Evolutionary conservation across 1,140 invertebrate species (phyloP), one percentile per base, ranked within the genome.

Genomic region (Lethocerus indicus): DNA sequence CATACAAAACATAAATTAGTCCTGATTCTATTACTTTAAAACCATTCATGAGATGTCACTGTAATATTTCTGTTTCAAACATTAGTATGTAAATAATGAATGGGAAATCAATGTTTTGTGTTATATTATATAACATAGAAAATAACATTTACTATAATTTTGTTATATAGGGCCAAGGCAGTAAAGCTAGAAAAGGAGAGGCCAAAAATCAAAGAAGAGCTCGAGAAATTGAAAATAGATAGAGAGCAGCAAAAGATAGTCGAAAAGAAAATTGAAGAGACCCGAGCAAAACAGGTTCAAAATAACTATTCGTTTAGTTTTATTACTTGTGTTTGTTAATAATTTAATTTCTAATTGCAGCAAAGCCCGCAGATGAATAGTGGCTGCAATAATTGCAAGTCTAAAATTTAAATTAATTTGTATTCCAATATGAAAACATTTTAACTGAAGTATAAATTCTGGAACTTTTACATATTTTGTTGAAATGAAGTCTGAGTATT

Each of bases 261-360:
- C 24, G 46, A 48, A 26, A 48, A 48, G 27, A 20, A 48, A 23
- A n/a, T 48, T 14, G 23, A 48, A 39, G 32, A 48, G 27, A 24
- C 46, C 27, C 37, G 18, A 18, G 46, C 46, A 16, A 48, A 48
- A 29, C 23, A 28, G 3, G 46, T 48, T 25, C 21, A 16, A 35
- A 2, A 18, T 25, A 27, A 25, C 2, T 12, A 9, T 45, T 27
- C 2, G 20, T 37, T 37, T 37, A 16, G n/a, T 32, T 32, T 32
- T 9, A 9, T 32, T n/a, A 32, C n/a, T 32, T 32, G n/a, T 32
- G 29, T 32, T 9, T 32, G 29, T 32, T 9, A 9, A 32, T 7
- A 9, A 9, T n/a, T 32, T 7, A 9, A 32, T 32, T 32, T 9
- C n/a, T 7, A 9, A 9, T 7, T n/a, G 7, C 7, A n/a, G 7